Evolutionary conservation across 2,888 invertebrate genomes (phyloP).

Genomic region (Yponomeuta evonymella): DNA sequence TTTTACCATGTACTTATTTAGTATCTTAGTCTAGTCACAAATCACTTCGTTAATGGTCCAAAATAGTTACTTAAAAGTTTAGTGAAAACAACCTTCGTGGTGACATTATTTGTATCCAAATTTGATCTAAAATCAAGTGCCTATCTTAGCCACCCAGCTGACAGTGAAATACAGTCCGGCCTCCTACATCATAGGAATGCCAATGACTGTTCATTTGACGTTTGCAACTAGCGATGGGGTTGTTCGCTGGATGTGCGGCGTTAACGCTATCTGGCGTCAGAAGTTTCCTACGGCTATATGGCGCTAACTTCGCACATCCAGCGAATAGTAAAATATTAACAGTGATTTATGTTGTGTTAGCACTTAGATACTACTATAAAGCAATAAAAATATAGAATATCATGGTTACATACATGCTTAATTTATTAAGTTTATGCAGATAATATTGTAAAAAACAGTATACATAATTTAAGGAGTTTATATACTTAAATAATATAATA

Average conservation of each 20-base stretch:
- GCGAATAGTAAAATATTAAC: conserved; percentile 13
- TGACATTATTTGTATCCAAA: neutral
- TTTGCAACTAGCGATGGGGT: too few species aligned
- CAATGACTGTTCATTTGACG: too few species aligned
- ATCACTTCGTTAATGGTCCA: conserved; percentile 19
- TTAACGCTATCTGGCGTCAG: too few species aligned
- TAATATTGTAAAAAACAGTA: conserved; percentile 29
- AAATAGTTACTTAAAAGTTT: conserved; percentile 14
- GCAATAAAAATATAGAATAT: neutral
- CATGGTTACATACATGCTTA: neutral
- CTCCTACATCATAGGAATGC: too few species aligned
- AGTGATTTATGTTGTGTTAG: conserved; percentile 36
- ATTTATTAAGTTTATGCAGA: neutral
- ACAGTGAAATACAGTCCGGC: conserved; percentile 25
- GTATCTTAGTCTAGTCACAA: conserved; percentile 55
- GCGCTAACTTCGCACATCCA: too few species aligned
- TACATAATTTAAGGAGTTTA: conserved; percentile 23
- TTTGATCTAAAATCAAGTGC: conserved; percentile 17
- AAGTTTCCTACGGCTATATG: too few species aligned
- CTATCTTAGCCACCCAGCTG: conserved; percentile 42
- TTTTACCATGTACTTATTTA: conserved; percentile 42
- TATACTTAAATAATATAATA: conserved; percentile 12
- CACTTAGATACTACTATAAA: neutral
- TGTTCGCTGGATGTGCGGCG: too few species aligned
- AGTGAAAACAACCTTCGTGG: neutral